Base-by-base conservation (phyloP, 2,113 vertebrate species). In the Amia ocellicauda region DNA sequence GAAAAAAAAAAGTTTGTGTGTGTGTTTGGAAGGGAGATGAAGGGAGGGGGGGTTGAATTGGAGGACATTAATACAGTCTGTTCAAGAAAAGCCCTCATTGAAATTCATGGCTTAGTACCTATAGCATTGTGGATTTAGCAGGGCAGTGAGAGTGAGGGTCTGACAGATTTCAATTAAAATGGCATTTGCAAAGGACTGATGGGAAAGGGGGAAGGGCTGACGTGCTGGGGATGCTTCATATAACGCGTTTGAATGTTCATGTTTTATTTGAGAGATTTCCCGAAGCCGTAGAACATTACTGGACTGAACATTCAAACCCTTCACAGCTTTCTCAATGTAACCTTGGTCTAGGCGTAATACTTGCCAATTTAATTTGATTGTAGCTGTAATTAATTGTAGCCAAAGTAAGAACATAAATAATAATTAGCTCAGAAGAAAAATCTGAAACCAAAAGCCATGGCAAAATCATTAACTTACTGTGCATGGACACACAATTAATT, bases 101-200 rank as follows among this genome's bases (percentile, higher is more conserved):
- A 90, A 89, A 92, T 93, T 88, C 87, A 86, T 89, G 85, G 88
- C 87, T 89, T 84, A 86, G 82, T 85, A 89, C 80, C 80, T 89
- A 84, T 86, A 77, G 79, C 77, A 75, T 71, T 74, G 80, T 72
- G 79, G 66, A 68, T 62, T 60, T 55, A 74, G 69, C 60, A 61
- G 62, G 69, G 36, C 73, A 80, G 73, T 60, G 81, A 80, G 70
- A 76, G 73, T 74, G 22, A 27, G 59, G 77, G 66, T 76, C 74
- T 70, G 81, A 80, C 80, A 83, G 82, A 86, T 87, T 91, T 89
- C 74, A 90, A 88, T 92, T 90, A 84, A 90, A 92, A 85, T 83
- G 80, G 80, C 84, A 88, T 89, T 91, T 90, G 80, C 81, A 74
- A 70, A 70, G 64, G 65, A 70, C 40, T 54, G 75, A 63, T 61